A percentile compares a stretch with the other conserved stretches of the same genome.
These are phyloP conservation scores for Crypturellus tataupa DNA, from an alignment of 2,797 vertebrate species.

Conservation along the genomic window DNA sequence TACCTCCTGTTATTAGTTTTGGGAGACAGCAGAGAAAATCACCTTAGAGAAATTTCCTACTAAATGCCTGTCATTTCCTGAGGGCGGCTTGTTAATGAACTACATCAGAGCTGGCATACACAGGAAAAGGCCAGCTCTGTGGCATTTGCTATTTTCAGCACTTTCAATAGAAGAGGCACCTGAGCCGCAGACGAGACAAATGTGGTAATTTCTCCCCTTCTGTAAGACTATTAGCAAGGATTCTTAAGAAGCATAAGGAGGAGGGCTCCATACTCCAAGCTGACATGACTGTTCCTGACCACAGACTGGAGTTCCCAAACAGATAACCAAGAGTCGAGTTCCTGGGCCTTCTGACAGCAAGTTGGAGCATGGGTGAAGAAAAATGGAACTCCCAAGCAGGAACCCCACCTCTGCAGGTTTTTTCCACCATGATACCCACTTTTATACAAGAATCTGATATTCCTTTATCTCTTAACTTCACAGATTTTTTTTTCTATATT, in stretches of 20 bases:
- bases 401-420: background rate
- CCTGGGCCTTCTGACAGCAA: background rate
- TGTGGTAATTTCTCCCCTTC: background rate
- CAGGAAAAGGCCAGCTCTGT: background rate
- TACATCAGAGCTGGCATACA: background rate
- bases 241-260: background rate
- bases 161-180: background rate
- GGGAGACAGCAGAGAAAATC: background rate
- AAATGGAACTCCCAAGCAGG: background rate
- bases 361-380: background rate
- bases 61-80: background rate
- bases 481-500: background rate
- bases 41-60: background rate
- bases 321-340: background rate
- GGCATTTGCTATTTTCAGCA: background rate
- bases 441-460: background rate
- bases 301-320: background rate
- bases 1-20: background rate
- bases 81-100: background rate
- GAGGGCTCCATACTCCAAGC: accelerated
- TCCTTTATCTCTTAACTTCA: background rate
- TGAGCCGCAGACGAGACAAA: background rate
- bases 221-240: background rate
- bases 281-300: background rate
- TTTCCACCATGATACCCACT: background rate